Evolutionary conservation across 2,113 vertebrate species (phyloP).

Genomic region (cattle (Bos taurus)): DNA sequence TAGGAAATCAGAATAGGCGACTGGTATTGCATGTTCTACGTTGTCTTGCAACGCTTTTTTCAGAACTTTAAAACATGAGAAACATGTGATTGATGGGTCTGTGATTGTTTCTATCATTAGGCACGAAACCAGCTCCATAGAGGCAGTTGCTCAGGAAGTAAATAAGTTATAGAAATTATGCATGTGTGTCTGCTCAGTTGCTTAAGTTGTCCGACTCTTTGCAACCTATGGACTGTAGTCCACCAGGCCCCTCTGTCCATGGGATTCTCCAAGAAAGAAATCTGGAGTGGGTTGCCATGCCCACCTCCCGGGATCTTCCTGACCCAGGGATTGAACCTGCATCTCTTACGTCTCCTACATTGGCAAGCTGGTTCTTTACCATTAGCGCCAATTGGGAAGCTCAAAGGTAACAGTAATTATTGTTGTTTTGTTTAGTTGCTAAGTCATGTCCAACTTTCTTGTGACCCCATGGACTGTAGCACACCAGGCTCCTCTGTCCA

Average conservation of each 20-base stretch:
- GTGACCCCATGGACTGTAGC: neutral
- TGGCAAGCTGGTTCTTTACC: neutral
- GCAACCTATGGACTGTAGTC: neutral
- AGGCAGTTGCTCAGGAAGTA: neutral
- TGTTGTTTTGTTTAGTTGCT: neutral
- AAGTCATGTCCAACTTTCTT: neutral
- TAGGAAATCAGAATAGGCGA: neutral
- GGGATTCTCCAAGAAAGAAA: neutral
- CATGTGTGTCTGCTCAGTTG: neutral
- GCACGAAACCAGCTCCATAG: neutral
- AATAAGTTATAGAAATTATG: neutral
- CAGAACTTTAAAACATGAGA: neutral
- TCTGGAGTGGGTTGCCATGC: neutral
- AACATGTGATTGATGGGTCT: neutral
- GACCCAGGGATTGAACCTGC: neutral
- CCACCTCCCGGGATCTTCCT: neutral
- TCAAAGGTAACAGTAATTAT: neutral
- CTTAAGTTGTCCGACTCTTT: neutral
- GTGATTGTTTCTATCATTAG: neutral
- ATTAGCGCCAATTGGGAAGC: neutral
- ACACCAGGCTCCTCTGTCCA: neutral
- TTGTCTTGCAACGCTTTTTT: neutral
- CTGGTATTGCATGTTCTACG: neutral
- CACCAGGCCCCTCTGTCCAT: neutral
- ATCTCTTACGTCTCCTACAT: neutral